phyloP scores from a whole-genome alignment of 2,888 invertebrate species.

The Carterocephalus palaemon region DNA sequence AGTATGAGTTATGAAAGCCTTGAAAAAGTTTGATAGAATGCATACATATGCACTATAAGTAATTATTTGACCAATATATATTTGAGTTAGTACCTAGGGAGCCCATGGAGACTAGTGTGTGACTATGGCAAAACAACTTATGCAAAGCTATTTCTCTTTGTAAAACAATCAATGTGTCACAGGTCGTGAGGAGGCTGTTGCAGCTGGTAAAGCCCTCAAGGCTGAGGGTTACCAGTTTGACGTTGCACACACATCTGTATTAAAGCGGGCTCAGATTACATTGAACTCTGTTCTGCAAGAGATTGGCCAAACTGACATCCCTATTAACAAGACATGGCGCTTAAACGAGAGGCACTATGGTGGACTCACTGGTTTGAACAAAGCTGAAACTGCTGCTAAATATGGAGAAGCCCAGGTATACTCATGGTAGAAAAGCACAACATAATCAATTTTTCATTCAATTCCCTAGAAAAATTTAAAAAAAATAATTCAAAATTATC shows the following conservation, averaged over 20 bases:
- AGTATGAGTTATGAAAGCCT: too few species aligned
- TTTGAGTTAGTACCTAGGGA: too few species aligned
- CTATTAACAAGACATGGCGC: constrained; percentile 87
- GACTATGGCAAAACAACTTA: too few species aligned
- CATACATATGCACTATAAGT: too few species aligned
- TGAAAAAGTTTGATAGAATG: too few species aligned
- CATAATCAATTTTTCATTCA: too few species aligned
- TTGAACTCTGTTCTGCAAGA: constrained; percentile 83
- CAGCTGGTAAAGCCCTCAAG: constrained; percentile 86
- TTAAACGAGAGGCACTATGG: constrained; percentile 94
- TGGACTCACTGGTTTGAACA: constrained; percentile 90
- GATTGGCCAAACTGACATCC: constrained; percentile 82
- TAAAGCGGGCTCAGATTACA: constrained; percentile 88
- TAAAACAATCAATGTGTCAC: constrained; percentile 16
- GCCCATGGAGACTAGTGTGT: too few species aligned
- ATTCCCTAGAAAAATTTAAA: too few species aligned
- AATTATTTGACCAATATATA: too few species aligned
- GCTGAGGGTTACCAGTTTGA: constrained; percentile 86
- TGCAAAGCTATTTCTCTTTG: too few species aligned
- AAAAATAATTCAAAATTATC: too few species aligned
- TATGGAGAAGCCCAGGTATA: constrained; percentile 89
- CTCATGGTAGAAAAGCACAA: too few species aligned
- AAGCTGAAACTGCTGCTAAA: constrained; percentile 89
- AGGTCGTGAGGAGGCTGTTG: constrained; percentile 83
- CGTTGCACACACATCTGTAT: constrained; percentile 87